Percentiles rank a stretch among this genome's conserved stretches.
Conservation (phyloP, 1,140 invertebrate species). For the Charaxes varanes region DNA sequence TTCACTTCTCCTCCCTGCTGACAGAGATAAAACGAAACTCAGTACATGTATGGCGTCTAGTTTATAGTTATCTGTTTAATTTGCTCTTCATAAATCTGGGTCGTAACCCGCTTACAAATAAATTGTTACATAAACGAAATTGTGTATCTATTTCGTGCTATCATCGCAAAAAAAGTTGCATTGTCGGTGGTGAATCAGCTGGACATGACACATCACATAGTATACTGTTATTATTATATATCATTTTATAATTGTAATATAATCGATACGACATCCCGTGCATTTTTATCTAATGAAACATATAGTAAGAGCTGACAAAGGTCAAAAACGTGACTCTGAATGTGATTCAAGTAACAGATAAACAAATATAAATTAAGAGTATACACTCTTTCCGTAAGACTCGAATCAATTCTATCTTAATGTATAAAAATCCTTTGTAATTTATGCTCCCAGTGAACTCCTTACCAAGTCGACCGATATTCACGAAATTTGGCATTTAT, state of each 20-base stretch:
- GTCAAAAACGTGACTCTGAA: not conserved
- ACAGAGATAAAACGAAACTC: not conserved
- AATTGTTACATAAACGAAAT: slow-evolving; percentile 18
- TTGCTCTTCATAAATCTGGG: not conserved
- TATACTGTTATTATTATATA: too few relatives aligned
- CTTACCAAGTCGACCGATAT: too few relatives aligned
- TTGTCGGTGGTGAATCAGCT: slow-evolving; percentile 40
- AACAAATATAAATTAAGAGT: too few relatives aligned
- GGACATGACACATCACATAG: slow-evolving; percentile 36
- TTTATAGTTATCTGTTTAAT: not conserved
- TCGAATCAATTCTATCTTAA: too few relatives aligned
- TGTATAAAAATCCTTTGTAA: too few relatives aligned
- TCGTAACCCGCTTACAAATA: not conserved
- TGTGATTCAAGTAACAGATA: too few relatives aligned
- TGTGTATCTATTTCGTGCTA: slow-evolving; percentile 23
- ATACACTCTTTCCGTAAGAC: too few relatives aligned
- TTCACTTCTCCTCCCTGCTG: too few relatives aligned
- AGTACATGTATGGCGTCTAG: not conserved
- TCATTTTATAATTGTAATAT: slow-evolving; percentile 39
- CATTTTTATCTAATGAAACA: slow-evolving; percentile 18
- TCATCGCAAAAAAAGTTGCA: slow-evolving; percentile 30
- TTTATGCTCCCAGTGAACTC: too few relatives aligned
- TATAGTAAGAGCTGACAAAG: slow-evolving; percentile 4
- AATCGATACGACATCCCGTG: slow-evolving; percentile 28
- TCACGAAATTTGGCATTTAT: too few relatives aligned